A percentile compares a stretch with the other conserved stretches of the same genome.
These are phyloP conservation scores for Cerastoderma edule DNA, from an alignment of 2,888 invertebrate genomes.

Conservation along the genomic window DNA sequence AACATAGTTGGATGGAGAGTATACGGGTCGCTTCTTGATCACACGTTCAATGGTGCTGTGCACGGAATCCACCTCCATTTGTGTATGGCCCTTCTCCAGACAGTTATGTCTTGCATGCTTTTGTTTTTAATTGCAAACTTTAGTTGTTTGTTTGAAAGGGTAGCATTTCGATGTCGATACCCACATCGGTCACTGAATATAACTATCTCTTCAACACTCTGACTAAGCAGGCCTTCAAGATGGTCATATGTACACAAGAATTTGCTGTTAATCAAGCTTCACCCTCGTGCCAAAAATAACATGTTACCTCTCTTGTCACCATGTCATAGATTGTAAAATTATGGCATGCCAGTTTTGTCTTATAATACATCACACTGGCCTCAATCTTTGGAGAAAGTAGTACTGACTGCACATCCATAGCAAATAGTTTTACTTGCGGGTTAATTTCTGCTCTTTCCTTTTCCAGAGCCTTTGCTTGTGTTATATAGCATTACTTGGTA, in stretches of 20 bases:
- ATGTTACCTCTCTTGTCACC: constrained; percentile 26
- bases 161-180: constrained; percentile 40
- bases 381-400: constrained; percentile 36
- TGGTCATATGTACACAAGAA: constrained; percentile 32
- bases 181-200: constrained; percentile 47
- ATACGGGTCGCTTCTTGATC: constrained; percentile 33
- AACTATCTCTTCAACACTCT: constrained; percentile 22
- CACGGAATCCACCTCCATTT: constrained; percentile 53
- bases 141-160: constrained; percentile 38
- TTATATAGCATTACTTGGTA: no score
- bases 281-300: constrained; percentile 52
- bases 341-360: constrained; percentile 45
- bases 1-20: constrained; percentile 43
- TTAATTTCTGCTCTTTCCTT: no score
- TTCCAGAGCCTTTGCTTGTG: no score
- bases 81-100: constrained; percentile 51
- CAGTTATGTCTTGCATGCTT: constrained; percentile 36
- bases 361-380: constrained; percentile 46
- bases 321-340: constrained; percentile 46
- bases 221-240: constrained; percentile 8
- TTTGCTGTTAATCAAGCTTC: constrained; percentile 35
- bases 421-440: constrained; percentile 33
- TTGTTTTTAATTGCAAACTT: constrained; percentile 19
- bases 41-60: constrained; percentile 54
- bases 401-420: constrained; percentile 43